Evolutionary conservation across 23 tunicate species (phyloP).

Genomic region (Clavelina lepadiformis): DNA sequence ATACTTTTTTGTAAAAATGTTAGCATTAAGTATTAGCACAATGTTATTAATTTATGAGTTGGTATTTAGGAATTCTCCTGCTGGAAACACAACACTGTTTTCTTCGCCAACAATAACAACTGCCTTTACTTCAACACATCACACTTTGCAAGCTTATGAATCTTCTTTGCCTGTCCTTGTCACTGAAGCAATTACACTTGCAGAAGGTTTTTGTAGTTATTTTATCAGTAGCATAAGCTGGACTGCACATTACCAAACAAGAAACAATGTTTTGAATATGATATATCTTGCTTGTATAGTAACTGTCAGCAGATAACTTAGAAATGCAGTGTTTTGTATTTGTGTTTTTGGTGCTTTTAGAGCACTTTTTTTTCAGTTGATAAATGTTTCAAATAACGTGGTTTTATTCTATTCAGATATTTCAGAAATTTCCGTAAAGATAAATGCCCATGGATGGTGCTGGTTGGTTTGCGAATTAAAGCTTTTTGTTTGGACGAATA

Average conservation of each 20-base stretch:
- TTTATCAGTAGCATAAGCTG: no score
- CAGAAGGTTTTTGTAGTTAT: no score
- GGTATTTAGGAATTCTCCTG: neutral
- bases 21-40: neutral
- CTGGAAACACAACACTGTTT: constrained; percentile 14
- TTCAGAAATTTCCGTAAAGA: constrained; percentile 20
- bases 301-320: no score
- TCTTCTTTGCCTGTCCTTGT: constrained; percentile 66
- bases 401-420: constrained; percentile 15
- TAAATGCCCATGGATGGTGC: constrained; percentile 75
- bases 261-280: no score
- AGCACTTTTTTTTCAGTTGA: no score
- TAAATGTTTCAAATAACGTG: neutral
- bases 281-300: no score
- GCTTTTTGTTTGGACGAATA: constrained; percentile 61
- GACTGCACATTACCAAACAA: no score
- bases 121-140: constrained; percentile 24
- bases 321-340: no score
- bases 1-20: neutral
- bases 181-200: constrained; percentile 55
- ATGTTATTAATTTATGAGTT: neutral
- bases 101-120: constrained; percentile 57
- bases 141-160: constrained; percentile 45
- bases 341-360: no score
- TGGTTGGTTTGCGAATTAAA: constrained; percentile 35